Evolutionary conservation across 2,113 vertebrate species (phyloP).

Genomic region (Phasianus colchicus): DNA sequence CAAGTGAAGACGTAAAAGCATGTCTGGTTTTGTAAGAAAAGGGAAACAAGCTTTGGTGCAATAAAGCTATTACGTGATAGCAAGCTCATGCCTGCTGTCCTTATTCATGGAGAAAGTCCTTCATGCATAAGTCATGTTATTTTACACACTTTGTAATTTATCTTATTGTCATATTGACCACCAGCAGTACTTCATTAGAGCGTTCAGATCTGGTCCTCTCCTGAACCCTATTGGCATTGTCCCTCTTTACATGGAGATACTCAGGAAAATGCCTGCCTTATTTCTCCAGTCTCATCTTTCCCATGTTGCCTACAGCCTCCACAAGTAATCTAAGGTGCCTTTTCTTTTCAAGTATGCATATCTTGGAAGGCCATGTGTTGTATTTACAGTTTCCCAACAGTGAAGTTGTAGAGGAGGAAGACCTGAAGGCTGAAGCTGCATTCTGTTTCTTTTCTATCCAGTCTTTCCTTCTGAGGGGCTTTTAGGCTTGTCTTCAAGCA

Average conservation of each 20-base stretch:
- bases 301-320: neutral
- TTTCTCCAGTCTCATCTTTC: neutral
- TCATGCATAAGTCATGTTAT: neutral
- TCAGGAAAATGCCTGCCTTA: neutral
- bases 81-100: neutral
- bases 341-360: neutral
- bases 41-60: neutral
- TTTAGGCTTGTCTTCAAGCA: neutral
- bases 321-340: neutral
- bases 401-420: neutral
- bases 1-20: neutral
- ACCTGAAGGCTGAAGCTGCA: neutral
- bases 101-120: neutral
- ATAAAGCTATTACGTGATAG: neutral
- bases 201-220: fast-evolving
- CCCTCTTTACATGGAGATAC: neutral
- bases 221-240: neutral
- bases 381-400: neutral
- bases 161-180: neutral
- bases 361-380: neutral
- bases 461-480: neutral
- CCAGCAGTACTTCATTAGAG: neutral
- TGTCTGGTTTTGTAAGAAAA: neutral
- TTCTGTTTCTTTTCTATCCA: neutral
- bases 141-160: neutral